These are phyloP conservation scores for Euthynnus affinis DNA, from an alignment of 2,797 vertebrate genomes.

Conservation along the genomic window DNA sequence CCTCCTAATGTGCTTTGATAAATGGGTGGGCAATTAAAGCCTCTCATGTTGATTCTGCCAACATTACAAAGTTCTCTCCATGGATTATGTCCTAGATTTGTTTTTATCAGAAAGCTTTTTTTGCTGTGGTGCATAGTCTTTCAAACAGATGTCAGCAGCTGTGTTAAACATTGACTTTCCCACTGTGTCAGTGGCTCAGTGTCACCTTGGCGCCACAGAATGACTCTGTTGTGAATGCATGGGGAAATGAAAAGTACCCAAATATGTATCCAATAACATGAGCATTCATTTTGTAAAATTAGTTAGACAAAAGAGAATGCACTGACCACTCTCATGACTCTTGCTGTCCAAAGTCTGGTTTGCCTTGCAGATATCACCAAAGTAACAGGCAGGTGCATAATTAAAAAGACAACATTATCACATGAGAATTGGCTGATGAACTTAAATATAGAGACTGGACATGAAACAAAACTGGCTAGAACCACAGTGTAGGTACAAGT, in stretches of 20 bases:
- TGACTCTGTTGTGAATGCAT: neutral
- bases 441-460: conserved; percentile 57
- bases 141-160: conserved; percentile 11
- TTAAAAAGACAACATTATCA: conserved; percentile 59
- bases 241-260: neutral
- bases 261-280: neutral
- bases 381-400: conserved; percentile 21
- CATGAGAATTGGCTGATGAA: conserved; percentile 67
- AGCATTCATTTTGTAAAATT: neutral
- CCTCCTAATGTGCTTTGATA: neutral
- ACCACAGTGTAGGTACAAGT: neutral
- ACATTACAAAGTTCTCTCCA: conserved; percentile 16
- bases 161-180: conserved; percentile 52
- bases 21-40: neutral
- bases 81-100: neutral
- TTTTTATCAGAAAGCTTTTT: conserved; percentile 16
- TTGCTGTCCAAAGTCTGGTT: neutral
- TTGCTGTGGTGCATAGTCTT: neutral
- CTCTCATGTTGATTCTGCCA: neutral
- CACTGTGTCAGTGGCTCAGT: neutral
- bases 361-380: conserved; percentile 12
- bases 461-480: conserved; percentile 6
- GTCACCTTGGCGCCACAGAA: neutral
- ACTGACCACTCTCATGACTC: conserved; percentile 12
- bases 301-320: conserved; percentile 28